These are phyloP conservation scores for Anorthoa munda DNA, from an alignment of 2,888 invertebrate genomes.

Conservation along the genomic window DNA sequence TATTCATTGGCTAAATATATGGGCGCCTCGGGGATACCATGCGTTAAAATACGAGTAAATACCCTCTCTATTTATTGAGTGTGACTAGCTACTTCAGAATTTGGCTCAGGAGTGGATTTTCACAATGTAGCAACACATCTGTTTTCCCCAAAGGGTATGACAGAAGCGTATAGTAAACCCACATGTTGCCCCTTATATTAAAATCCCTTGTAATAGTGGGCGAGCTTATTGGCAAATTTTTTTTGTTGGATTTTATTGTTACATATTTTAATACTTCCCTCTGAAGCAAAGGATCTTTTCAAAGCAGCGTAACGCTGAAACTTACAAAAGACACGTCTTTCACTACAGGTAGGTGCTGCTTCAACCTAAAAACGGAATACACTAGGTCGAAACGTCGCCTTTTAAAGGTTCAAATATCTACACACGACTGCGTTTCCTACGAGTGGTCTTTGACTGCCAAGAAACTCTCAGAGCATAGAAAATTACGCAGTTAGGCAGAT, in stretches of 20 bases:
- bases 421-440: slow-evolving; percentile 10
- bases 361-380: not conserved
- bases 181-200: not conserved
- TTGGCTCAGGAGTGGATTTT: not conserved
- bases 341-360: too few relatives aligned
- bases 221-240: too few relatives aligned
- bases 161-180: not conserved
- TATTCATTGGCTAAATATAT: slow-evolving; percentile 49
- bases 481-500: slow-evolving; percentile 62
- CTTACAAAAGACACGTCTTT: not conserved
- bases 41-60: slow-evolving; percentile 14
- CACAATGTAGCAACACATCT: too few relatives aligned
- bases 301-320: not conserved
- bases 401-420: not conserved
- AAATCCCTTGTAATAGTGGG: not conserved
- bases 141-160: not conserved
- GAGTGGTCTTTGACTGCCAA: slow-evolving; percentile 48
- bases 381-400: not conserved
- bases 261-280: not conserved
- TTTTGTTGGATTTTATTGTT: too few relatives aligned
- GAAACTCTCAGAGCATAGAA: slow-evolving; percentile 64
- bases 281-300: not conserved
- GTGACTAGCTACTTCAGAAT: not conserved
- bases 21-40: slow-evolving; percentile 40
- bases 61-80: slow-evolving; percentile 16